Conservation (phyloP, 2,113 vertebrate genomes). For the Saguinus imperator region DNA sequence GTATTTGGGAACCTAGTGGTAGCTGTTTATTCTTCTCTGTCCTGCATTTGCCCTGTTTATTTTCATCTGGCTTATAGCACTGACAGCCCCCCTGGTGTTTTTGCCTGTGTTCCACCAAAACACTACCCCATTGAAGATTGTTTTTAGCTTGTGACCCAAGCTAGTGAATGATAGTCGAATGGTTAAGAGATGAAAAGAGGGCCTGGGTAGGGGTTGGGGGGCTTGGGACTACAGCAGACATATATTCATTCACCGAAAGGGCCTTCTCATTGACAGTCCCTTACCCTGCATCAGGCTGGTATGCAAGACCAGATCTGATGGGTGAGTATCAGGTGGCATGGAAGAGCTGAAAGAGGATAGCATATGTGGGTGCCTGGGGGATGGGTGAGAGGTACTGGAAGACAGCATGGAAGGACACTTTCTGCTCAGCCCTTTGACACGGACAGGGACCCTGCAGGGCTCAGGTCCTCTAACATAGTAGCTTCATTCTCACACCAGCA, state of each 20-base stretch:
- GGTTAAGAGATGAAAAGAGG: neutral
- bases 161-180: neutral
- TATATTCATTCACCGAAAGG: neutral
- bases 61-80: neutral
- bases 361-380: accelerated
- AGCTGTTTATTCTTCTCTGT: neutral
- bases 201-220: neutral
- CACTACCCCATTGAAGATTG: neutral
- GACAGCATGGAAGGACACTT: too few species aligned
- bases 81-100: neutral
- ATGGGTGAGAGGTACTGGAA: neutral
- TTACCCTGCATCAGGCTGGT: neutral
- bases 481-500: neutral
- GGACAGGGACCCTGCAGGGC: neutral
- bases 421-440: accelerated
- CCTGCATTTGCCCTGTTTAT: neutral
- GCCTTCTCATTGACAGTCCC: neutral
- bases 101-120: neutral
- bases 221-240: too few species aligned
- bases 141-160: neutral
- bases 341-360: neutral
- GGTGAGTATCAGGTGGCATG: neutral
- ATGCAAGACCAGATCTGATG: neutral
- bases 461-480: accelerated
- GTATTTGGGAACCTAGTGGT: neutral